Evolutionary conservation across 2,113 vertebrate genomes (phyloP).

Genomic region (Orientallactaga bullata): DNA sequence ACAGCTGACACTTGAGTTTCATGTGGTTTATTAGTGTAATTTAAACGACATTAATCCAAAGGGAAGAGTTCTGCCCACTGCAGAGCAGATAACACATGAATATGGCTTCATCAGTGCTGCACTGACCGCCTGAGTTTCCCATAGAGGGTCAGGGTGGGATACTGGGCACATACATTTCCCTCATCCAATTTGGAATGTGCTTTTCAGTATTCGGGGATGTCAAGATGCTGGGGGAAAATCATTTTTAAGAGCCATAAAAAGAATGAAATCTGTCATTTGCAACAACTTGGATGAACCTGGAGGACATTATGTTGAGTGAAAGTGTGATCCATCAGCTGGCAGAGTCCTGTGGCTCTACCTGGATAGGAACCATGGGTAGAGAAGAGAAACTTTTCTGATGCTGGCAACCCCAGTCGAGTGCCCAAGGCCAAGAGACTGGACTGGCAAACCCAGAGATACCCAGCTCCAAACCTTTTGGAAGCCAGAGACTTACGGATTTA

Average conservation of each 20-base stretch:
- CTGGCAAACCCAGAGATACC: neutral
- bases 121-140: neutral
- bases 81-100: neutral
- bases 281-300: neutral
- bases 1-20: neutral
- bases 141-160: neutral
- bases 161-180: fast-evolving
- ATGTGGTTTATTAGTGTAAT: conserved; percentile 1
- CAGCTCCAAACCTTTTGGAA: neutral
- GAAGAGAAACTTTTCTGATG: neutral
- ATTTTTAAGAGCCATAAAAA: neutral
- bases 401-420: neutral
- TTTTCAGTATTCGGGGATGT: neutral
- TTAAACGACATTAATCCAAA: conserved; percentile 25
- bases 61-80: conserved; percentile 10
- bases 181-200: neutral
- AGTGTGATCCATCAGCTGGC: neutral
- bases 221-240: neutral
- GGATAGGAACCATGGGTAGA: neutral
- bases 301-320: neutral
- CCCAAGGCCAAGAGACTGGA: neutral
- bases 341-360: neutral
- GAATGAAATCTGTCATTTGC: neutral
- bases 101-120: neutral
- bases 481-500: too few relatives aligned